Evolutionary conservation across 2,113 vertebrate species (phyloP).

Genomic region (Cyrtonyx montezumae): DNA sequence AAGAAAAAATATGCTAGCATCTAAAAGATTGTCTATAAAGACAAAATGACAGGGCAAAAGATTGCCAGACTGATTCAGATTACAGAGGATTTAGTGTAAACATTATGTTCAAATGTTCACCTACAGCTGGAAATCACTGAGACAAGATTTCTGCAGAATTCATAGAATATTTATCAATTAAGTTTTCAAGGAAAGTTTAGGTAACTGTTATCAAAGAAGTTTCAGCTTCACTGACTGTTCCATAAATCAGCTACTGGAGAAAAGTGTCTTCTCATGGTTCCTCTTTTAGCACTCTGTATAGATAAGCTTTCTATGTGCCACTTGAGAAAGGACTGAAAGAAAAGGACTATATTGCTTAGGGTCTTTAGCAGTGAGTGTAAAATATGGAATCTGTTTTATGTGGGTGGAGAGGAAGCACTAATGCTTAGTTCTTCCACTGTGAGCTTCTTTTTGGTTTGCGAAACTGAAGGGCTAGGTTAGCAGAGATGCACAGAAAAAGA

Average conservation of each 20-base stretch:
- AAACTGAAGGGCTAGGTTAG: neutral
- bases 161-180: neutral
- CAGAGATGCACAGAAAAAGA: neutral
- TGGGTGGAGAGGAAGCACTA: neutral
- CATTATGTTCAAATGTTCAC: neutral
- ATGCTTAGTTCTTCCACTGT: neutral
- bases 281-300: neutral
- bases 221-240: neutral
- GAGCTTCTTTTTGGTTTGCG: neutral
- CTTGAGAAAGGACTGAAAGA: neutral
- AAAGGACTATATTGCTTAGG: neutral
- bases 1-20: neutral
- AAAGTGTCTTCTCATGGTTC: neutral
- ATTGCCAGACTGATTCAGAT: neutral
- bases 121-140: neutral
- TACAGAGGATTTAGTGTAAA: neutral
- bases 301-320: neutral
- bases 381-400: neutral
- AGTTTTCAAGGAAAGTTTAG: neutral
- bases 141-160: neutral
- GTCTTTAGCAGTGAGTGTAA: neutral
- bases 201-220: neutral
- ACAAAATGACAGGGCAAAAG: fast-evolving
- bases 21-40: neutral
- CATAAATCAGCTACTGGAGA: neutral